These are phyloP conservation scores for Synodontis membranacea DNA, from an alignment of 2,113 vertebrate genomes.

Conservation along the genomic window DNA sequence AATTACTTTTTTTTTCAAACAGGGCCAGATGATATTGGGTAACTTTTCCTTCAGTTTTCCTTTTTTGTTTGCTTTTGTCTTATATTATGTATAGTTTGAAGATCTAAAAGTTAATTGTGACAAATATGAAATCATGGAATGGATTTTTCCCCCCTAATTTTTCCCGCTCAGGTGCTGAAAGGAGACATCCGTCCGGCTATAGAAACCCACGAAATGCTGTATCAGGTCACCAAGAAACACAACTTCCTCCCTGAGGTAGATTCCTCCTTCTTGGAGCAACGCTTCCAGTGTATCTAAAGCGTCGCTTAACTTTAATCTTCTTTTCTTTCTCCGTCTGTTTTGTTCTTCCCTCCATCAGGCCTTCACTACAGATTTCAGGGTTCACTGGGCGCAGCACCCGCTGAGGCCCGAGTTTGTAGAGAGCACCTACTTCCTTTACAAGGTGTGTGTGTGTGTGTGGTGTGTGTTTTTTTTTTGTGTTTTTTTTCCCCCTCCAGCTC, in stretches of 20 bases:
- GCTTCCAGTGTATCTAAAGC: neutral
- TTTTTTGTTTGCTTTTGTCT: neutral
- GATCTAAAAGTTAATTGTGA: neutral
- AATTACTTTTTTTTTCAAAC: neutral
- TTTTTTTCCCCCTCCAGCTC: neutral
- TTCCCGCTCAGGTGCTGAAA: constrained; percentile 84
- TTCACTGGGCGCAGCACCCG: constrained; percentile 98
- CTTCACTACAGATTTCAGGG: constrained; percentile 98
- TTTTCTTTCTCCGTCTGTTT: neutral
- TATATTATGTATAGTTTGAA: neutral
- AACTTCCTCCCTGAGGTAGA: constrained; percentile 98
- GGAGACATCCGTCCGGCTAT: constrained; percentile 97
- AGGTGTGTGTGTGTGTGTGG: constrained; percentile 66
- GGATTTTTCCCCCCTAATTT: too few relatives aligned
- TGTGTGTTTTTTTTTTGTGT: neutral
- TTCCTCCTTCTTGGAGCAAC: neutral
- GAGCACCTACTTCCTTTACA: constrained; percentile 98
- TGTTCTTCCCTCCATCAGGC: constrained; percentile 73
- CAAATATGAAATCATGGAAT: neutral
- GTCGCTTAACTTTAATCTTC: neutral
- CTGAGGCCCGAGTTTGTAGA: constrained; percentile 97
- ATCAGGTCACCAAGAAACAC: constrained; percentile 98
- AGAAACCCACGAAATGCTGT: constrained; percentile 99
- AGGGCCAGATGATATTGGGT: neutral
- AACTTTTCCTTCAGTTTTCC: neutral